phyloP scores from a whole-genome alignment of 1,140 invertebrate species.

The Monomorium pharaonis region DNA sequence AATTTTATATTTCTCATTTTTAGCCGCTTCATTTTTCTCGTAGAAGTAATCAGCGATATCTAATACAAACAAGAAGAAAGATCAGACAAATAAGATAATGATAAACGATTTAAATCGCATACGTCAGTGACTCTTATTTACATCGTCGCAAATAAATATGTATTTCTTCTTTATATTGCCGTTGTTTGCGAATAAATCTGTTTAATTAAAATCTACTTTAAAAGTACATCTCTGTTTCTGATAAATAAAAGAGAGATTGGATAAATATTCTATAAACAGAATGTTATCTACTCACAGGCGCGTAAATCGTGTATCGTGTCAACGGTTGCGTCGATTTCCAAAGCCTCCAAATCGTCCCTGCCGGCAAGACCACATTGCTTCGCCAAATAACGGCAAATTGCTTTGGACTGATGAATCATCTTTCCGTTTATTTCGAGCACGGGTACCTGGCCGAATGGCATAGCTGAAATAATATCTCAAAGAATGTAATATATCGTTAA shows the following conservation, averaged over 20 bases:
- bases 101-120: constrained; percentile 48
- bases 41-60: constrained; percentile 79
- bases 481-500: background rate
- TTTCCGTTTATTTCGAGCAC: constrained; percentile 91
- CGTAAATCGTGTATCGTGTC: constrained; percentile 85
- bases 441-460: constrained; percentile 91
- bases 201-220: too few relatives aligned
- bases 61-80: constrained; percentile 69
- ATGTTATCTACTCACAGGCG: constrained; percentile 72
- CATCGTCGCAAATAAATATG: too few relatives aligned
- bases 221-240: background rate
- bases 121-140: background rate
- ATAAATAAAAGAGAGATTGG: background rate
- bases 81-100: background rate
- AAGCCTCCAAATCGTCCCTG: constrained; percentile 88
- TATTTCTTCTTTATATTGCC: too few relatives aligned
- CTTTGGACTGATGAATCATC: constrained; percentile 88
- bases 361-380: constrained; percentile 88
- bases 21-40: constrained; percentile 72
- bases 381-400: constrained; percentile 90
- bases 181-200: too few relatives aligned
- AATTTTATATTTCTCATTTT: constrained; percentile 72
- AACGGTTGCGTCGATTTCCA: constrained; percentile 88
- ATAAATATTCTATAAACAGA: background rate
- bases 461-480: constrained; percentile 83